Conservation (phyloP, 2,113 vertebrate species). For the Lophotis ruficrista region DNA sequence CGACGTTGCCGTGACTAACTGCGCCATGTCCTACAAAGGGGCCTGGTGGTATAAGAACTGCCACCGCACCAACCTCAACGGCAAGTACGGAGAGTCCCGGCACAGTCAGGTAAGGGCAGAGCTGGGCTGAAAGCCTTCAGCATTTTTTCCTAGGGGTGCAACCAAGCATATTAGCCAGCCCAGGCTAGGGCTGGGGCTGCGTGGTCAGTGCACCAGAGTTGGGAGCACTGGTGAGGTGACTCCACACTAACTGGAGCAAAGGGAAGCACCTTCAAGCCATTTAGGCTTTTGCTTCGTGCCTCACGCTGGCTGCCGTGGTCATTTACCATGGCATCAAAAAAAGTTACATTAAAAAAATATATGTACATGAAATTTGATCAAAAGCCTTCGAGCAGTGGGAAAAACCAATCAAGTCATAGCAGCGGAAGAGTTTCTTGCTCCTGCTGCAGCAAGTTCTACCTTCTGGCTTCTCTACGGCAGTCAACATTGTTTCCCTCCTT, state of each 20-base stretch:
- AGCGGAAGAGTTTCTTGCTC: not conserved
- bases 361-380: not conserved
- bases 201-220: not conserved
- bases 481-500: not conserved
- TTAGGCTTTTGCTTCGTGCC: not conserved
- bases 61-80: conserved; percentile 97
- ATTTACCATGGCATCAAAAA: not conserved
- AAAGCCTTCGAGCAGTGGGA: not conserved
- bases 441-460: not conserved
- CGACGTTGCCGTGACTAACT: conserved; percentile 96
- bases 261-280: not conserved
- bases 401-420: not conserved
- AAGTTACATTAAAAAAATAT: not conserved
- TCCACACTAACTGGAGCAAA: not conserved
- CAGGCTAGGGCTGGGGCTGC: not conserved
- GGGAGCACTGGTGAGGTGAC: not conserved
- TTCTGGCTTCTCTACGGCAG: not conserved
- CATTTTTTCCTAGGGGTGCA: not conserved
- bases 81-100: conserved; percentile 96
- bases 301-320: not conserved
- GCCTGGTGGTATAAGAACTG: conserved; percentile 99
- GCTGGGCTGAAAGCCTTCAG: not conserved
- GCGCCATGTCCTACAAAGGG: conserved; percentile 97
- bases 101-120: conserved; percentile 90
- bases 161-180: not conserved